Base-by-base conservation (phyloP, 2,888 invertebrate species). In the Lydus trimaculatus region DNA sequence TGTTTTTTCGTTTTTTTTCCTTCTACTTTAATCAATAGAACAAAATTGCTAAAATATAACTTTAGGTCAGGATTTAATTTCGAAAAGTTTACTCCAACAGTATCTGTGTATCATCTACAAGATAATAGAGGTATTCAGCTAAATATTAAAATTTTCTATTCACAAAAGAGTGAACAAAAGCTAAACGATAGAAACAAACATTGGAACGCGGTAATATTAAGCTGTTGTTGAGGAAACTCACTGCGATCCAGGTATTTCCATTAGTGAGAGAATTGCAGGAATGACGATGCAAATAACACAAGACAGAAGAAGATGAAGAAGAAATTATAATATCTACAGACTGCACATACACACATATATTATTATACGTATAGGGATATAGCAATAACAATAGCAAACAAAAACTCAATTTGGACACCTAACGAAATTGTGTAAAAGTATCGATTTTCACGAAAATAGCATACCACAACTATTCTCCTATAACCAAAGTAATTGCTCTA, bases 131-230 rank as follows among this genome's bases (percentile, higher is more conserved):
- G n/a, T 43, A 52, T 52, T 52, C 11, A 11, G 11, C 48, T 11
- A 52, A 52, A 15, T 56, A 56, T 25, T 11, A 56, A 23, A 25
- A 56, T 56, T 56, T 15, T 15, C 56, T 11, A 23, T 23, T 13
- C 56, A 25, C 25, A 56, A 23, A 4, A 20, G 2, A 36, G 6
- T 43, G 17, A 52, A 23, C 23, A 23, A 48, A 23, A 23, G 23
- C 23, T 52, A 23, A 52, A 52, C 23, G 25, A 56, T 25, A 25
- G 25, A 56, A 56, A 48, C 48, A 20, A 61, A 61, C 66, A 66
- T 39, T 48, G 62, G 56, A 31, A 63, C 58, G 36, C 66, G 66
- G 61, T 36, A 39, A 61, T 61, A 61, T 61, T 36, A 61, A 61
- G 61, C 39, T 33, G 61, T 61, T 60, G 60, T 60, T 52, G 20